A percentile compares a stretch with the other conserved stretches of the same genome.
These are phyloP conservation scores for Mormyrops attenuatus DNA, from an alignment of 2,797 vertebrate genomes.

Conservation along the genomic window DNA sequence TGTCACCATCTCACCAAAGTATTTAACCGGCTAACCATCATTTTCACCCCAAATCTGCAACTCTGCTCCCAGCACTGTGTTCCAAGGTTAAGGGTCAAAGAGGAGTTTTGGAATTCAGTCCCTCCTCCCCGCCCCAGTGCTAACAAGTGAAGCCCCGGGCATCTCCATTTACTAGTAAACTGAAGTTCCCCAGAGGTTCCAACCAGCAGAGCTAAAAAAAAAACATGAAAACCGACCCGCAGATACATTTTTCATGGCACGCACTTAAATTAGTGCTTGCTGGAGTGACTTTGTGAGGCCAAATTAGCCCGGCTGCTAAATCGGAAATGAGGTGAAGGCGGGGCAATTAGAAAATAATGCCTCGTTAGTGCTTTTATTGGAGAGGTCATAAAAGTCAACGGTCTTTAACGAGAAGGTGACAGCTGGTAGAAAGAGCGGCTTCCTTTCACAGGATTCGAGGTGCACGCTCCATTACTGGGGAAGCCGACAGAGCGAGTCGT, in stretches of 20 bases:
- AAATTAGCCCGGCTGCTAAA: conserved; percentile 12
- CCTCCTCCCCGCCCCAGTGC: conserved; percentile 8
- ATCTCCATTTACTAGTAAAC: background rate
- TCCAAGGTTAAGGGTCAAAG: background rate
- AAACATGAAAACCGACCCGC: conserved; percentile 46
- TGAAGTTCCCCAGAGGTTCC: background rate
- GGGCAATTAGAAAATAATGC: background rate
- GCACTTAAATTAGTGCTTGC: background rate
- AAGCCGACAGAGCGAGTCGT: conserved; percentile 23
- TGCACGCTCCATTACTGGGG: background rate
- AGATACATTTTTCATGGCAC: conserved; percentile 23
- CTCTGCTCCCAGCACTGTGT: background rate
- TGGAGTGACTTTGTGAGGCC: background rate
- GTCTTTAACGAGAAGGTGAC: background rate
- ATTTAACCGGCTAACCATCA: background rate
- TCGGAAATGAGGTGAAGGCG: background rate
- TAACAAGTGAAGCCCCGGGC: background rate
- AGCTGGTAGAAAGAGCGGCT: background rate
- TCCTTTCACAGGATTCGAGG: background rate
- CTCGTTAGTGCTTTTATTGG: conserved; percentile 20
- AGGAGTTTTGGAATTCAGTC: background rate
- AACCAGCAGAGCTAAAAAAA: conserved; percentile 25
- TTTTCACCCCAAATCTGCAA: background rate
- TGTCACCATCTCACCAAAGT: background rate
- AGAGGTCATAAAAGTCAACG: background rate